Evolutionary conservation across 2,888 invertebrate species (phyloP).

Genomic region (Neocrepidodera transversa): DNA sequence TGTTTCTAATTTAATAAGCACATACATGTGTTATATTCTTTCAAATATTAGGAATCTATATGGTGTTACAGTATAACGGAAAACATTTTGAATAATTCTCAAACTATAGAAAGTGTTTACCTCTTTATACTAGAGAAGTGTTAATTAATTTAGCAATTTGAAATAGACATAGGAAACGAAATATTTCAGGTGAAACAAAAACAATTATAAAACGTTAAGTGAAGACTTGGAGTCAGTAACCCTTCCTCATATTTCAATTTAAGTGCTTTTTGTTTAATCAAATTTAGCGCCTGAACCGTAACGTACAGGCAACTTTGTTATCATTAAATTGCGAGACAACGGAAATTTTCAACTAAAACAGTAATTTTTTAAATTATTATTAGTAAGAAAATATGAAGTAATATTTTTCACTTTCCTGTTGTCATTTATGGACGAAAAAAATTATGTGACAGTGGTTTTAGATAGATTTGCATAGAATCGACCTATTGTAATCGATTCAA

Average conservation of each 20-base stretch:
- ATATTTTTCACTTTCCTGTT: no score
- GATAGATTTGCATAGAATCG: no score
- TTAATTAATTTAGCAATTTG: conserved; percentile 9
- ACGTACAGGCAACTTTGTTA: conserved; percentile 1
- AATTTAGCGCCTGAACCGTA: conserved; percentile 13
- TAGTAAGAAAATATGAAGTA: no score
- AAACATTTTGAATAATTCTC: no score
- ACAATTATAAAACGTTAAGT: conserved; percentile 4
- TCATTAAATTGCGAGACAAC: conserved; percentile 14
- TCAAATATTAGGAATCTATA: no score
- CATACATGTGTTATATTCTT: no score
- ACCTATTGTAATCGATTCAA: no score
- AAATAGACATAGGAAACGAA: conserved; percentile 1
- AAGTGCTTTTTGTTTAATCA: conserved; percentile 16
- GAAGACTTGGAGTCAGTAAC: conserved; percentile 14
- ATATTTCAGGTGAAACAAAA: conserved; percentile 9
- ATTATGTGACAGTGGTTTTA: no score
- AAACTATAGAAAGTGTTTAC: no score
- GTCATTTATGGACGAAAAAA: no score
- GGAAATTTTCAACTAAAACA: neutral
- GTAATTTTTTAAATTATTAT: neutral
- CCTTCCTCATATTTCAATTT: conserved; percentile 7
- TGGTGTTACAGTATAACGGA: no score
- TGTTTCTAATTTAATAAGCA: neutral
- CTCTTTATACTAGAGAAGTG: neutral